Evolutionary conservation across 2,113 vertebrate genomes (phyloP), one percentile per base, ranked within the genome.

Genomic region (Zapornia atra): DNA sequence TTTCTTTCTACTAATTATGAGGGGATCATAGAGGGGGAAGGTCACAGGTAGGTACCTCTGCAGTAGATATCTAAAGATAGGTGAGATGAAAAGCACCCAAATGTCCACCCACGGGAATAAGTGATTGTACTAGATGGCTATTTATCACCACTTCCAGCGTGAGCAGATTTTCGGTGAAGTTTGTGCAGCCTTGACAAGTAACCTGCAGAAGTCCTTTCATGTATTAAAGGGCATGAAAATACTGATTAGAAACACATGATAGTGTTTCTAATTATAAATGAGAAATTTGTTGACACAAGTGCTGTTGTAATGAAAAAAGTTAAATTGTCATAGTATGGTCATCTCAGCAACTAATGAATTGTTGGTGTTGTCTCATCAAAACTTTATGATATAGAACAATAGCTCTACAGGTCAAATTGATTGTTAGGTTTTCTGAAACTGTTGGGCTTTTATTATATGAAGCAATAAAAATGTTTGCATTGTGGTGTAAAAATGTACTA

Each of bases 1-100:
- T 80, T 88, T 86, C 76, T 92, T 95, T 88, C 86, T 70, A 46
- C 22, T 88, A 83, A 93, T 88, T 86, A 44, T 92, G 68, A 86
- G 76, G 50, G 51, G 38, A 69, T 61, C 38, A 11, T 13, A 42
- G 50, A 65, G 44, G 38, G 29, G 66, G 40, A 70, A 88, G 80
- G 88, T 86, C 79, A 46, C n/a, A 54, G 36, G n/a, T 29, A 86
- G 63, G 21, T 73, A 33, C 54, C 64, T 80, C 85, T 86, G 91
- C 51, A 88, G 59, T 77, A 70, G 91, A 51, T 63, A 54, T 31
- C 63, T 92, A 77, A 92, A 90, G 33, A 88, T 20, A 86, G n/a
- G 31, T 50, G 83, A 81, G 44, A 92, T 86, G n/a, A 88, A 92
- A 92, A 93, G 42, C 54, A 63, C 25, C 40, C 59, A 72, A 59